A percentile compares a stretch with the other conserved stretches of the same genome.
These are phyloP conservation scores for Apamea anceps DNA, from an alignment of 2,888 invertebrate genomes.

Conservation along the genomic window DNA sequence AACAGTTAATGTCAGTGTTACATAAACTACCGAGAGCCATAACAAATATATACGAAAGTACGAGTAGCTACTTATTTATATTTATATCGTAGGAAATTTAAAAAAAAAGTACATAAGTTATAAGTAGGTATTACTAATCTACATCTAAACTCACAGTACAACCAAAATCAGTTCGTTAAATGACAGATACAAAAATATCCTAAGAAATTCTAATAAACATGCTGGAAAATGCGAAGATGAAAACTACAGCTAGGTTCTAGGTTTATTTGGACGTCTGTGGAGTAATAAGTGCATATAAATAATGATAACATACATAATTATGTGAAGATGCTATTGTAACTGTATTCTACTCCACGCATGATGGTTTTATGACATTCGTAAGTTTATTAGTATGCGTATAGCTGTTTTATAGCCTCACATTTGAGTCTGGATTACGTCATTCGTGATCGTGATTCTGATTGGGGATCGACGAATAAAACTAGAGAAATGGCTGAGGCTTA, in stretches of 20 bases:
- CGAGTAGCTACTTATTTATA: neutral
- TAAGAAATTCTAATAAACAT: neutral
- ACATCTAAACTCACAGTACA: neutral
- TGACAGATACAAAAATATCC: neutral
- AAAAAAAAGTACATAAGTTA: neutral
- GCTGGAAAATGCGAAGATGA: neutral
- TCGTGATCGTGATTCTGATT: constrained; percentile 44
- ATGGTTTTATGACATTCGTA: constrained; percentile 66
- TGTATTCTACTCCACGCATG: constrained; percentile 60
- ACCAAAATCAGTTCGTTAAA: constrained; percentile 2
- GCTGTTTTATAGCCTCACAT: constrained; percentile 69
- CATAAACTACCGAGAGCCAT: neutral
- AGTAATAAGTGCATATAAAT: neutral
- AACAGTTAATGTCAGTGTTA: constrained; percentile 12
- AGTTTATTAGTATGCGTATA: constrained; percentile 73
- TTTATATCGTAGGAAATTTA: neutral
- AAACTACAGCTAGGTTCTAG: constrained; percentile 6
- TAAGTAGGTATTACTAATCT: neutral
- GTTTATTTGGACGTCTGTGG: neutral
- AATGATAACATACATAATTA: neutral
- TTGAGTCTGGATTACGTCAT: constrained; percentile 72
- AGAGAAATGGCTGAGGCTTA: constrained; percentile 8
- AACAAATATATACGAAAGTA: constrained; percentile 12
- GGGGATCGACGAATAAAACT: constrained; percentile 26
- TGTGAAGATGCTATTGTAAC: constrained; percentile 23